These are phyloP conservation scores for Ophraella communa DNA, from an alignment of 2,888 invertebrate species.

Conservation along the genomic window DNA sequence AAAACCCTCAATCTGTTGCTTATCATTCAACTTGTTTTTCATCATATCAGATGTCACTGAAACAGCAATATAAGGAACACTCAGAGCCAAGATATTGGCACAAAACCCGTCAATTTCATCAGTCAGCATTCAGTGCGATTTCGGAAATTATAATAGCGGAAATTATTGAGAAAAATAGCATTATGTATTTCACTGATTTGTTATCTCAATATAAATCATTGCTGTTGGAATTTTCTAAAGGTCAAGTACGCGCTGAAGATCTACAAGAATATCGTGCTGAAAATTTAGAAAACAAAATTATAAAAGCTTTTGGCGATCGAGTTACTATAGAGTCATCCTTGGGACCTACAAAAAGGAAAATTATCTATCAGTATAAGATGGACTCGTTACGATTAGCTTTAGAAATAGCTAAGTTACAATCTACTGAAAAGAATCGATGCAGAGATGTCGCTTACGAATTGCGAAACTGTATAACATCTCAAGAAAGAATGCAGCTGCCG, in stretches of 20 bases:
- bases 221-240: not conserved
- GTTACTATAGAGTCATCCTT: slow-evolving; percentile 8
- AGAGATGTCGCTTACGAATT: slow-evolving; percentile 14
- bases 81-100: slow-evolving; percentile 18
- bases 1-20: slow-evolving; percentile 4
- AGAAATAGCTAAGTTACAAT: slow-evolving; percentile 8
- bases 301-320: slow-evolving; percentile 14
- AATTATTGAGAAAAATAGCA: slow-evolving; percentile 13
- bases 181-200: slow-evolving; percentile 14
- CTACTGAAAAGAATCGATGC: slow-evolving; percentile 14
- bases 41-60: slow-evolving; percentile 7
- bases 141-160: slow-evolving; percentile 10
- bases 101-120: slow-evolving; percentile 11
- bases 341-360: slow-evolving; percentile 10
- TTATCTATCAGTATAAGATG: slow-evolving; percentile 11
- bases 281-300: not conserved
- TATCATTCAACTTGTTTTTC: slow-evolving; percentile 14
- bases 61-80: slow-evolving; percentile 14
- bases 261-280: not conserved
- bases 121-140: slow-evolving; percentile 12
- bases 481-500: slow-evolving; percentile 5
- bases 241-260: slow-evolving; percentile 4
- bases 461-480: slow-evolving; percentile 8
- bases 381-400: slow-evolving; percentile 8
- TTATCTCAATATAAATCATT: slow-evolving; percentile 14